Percentiles rank a stretch among this genome's conserved stretches.
Evolutionary conservation across 2,797 vertebrate species (phyloP).

Genomic region (Kryptopterus vitreolus): DNA sequence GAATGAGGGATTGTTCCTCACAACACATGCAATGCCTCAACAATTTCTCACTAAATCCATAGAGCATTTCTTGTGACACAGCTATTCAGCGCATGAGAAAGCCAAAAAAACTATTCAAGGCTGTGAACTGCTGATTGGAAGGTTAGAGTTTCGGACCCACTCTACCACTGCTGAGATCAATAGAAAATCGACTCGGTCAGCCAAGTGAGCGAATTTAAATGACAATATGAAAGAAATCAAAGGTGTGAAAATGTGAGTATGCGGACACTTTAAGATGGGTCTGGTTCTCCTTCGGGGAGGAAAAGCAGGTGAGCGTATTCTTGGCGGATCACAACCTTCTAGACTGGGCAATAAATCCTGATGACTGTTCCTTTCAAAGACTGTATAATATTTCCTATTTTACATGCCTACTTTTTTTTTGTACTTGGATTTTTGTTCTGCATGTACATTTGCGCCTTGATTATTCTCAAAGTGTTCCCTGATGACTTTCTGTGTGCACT

Average conservation of each 20-base stretch:
- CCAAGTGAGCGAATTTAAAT: background rate
- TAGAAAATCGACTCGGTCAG: background rate
- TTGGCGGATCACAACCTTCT: background rate
- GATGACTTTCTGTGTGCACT: conserved; percentile 1
- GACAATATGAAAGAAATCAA: background rate
- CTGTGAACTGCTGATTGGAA: background rate
- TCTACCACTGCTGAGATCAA: background rate
- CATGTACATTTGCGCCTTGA: background rate
- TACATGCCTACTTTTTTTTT: background rate
- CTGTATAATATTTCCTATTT: background rate
- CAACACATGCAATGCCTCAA: background rate
- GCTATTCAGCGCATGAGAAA: no score
- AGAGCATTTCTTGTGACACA: background rate
- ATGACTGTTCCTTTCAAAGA: background rate
- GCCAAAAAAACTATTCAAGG: background rate
- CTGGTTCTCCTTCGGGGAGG: background rate
- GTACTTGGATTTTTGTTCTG: background rate
- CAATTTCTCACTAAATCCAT: background rate
- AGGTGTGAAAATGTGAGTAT: background rate
- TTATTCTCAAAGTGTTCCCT: conserved; percentile 1
- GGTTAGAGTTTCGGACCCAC: background rate
- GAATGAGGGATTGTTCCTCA: background rate
- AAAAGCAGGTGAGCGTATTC: background rate
- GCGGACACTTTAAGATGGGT: background rate
- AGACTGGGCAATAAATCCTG: conserved; percentile 1